phyloP scores from a whole-genome alignment of 2,888 invertebrate species.

The Ecdyonurus torrentis region DNA sequence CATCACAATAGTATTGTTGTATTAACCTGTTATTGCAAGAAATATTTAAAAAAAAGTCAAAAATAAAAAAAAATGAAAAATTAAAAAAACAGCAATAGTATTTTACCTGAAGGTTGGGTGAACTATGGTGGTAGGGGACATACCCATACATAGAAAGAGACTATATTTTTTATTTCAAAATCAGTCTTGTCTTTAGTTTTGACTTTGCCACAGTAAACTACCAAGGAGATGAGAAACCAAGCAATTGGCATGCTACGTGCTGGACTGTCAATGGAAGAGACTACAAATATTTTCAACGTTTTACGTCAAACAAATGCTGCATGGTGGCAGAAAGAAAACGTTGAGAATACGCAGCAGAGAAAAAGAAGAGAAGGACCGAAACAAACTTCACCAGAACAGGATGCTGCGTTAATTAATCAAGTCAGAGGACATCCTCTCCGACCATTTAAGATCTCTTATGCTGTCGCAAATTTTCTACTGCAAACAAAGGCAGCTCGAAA shows the following conservation, averaged over 20 bases:
- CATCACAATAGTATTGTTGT: too few species aligned
- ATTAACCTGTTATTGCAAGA: too few species aligned
- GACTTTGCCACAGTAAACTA: neutral
- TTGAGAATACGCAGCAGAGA: neutral
- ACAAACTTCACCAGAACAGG: neutral
- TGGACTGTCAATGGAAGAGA: neutral
- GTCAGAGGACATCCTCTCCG: neutral
- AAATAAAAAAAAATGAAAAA: too few species aligned
- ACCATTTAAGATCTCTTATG: neutral
- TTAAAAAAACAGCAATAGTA: too few species aligned
- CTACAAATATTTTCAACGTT: neutral
- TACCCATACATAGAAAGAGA: too few species aligned
- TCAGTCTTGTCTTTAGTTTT: neutral
- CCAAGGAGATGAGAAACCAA: neutral
- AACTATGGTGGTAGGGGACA: too few species aligned
- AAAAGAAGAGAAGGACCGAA: neutral
- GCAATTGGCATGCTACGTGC: neutral
- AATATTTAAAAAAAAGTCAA: too few species aligned
- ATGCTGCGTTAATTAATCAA: neutral
- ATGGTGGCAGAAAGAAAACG: neutral
- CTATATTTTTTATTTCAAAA: too few species aligned
- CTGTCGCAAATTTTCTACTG: neutral
- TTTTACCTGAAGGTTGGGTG: too few species aligned
- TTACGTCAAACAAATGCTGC: neutral
- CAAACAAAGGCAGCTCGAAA: neutral